Evolutionary conservation across 1,140 invertebrate species (phyloP).

Genomic region (Zaprionus camerounensis): DNA sequence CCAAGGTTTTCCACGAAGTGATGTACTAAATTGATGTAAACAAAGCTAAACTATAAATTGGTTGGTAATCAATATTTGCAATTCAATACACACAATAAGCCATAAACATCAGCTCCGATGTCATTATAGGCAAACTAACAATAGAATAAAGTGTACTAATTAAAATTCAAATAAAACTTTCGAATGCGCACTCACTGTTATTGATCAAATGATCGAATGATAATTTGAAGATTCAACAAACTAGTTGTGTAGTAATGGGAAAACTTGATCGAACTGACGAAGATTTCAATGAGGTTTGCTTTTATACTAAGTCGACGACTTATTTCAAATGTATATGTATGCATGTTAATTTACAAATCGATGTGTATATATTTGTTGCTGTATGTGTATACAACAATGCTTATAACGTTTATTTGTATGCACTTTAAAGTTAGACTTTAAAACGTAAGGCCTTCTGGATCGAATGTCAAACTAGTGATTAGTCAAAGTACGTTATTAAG

Average conservation of each 20-base stretch:
- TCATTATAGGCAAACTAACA: conserved; percentile 14
- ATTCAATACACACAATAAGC: not conserved
- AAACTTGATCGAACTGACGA: conserved; percentile 72
- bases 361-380: not conserved
- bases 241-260: conserved; percentile 64
- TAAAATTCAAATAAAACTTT: conserved; percentile 47
- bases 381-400: conserved; percentile 5
- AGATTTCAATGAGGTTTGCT: conserved; percentile 67
- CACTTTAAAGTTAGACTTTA: conserved; percentile 44
- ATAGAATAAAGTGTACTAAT: conserved; percentile 24
- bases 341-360: conserved; percentile 19
- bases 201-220: conserved; percentile 34
- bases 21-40: not conserved
- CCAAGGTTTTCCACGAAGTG: not conserved
- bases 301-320: conserved; percentile 61
- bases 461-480: conserved; percentile 50
- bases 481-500: conserved; percentile 44
- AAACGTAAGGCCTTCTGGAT: conserved; percentile 48
- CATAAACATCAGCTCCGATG: not conserved
- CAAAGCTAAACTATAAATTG: not conserved
- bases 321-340: conserved; percentile 16
- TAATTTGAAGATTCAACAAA: conserved; percentile 24
- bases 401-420: conserved; percentile 20
- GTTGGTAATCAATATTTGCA: not conserved
- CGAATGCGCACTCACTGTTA: conserved; percentile 49